A percentile compares a stretch with the other conserved stretches of the same genome.
phyloP scores from a whole-genome alignment of 2,113 vertebrate genomes.

The Brevimyrus niger region DNA sequence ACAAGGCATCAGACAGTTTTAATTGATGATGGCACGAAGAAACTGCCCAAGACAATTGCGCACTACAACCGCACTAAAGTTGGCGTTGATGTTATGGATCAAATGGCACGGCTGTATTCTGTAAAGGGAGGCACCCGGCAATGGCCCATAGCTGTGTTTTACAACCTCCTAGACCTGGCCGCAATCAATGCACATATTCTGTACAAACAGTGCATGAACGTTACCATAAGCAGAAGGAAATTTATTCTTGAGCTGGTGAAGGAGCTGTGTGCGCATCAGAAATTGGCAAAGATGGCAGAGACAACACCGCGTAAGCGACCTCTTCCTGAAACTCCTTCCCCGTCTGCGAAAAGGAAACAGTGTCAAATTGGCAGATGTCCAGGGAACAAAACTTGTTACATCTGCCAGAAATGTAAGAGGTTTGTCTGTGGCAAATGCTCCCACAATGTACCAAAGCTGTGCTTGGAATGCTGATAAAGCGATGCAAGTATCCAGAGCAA shows the following conservation, averaged over 20 bases:
- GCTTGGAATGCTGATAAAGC: background rate
- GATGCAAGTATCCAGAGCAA: background rate
- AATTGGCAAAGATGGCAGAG: background rate
- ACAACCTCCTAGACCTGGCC: constrained; percentile 1
- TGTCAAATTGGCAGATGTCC: background rate
- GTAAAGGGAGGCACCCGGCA: background rate
- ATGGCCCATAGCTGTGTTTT: background rate
- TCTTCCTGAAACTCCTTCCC: background rate
- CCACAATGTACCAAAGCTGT: background rate
- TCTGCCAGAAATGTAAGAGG: background rate
- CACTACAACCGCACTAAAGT: background rate
- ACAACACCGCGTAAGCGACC: background rate
- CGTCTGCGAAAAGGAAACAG: background rate
- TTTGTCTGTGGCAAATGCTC: background rate
- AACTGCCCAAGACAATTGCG: background rate
- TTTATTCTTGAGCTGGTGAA: background rate
- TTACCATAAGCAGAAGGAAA: background rate
- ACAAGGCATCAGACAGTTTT: background rate
- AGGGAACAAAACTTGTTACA: background rate
- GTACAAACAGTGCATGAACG: background rate
- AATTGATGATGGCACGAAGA: background rate
- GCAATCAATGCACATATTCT: background rate
- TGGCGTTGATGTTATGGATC: constrained; percentile 7
- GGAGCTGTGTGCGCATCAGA: background rate
- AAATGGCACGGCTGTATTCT: background rate